phyloP scores from a whole-genome alignment of 2,113 vertebrate species.

The Mobula hypostoma region DNA sequence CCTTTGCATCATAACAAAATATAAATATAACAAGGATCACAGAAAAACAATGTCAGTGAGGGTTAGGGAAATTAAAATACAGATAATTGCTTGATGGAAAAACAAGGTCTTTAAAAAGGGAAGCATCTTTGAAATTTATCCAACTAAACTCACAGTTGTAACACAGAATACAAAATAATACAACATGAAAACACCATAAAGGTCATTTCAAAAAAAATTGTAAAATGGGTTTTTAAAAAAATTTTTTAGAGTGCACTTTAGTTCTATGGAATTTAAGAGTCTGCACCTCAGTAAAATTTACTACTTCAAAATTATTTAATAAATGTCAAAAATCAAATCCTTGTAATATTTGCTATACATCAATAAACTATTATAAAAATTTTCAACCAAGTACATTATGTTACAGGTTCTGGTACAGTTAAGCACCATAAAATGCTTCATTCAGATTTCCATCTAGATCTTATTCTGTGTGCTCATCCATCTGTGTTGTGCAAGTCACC shows the following conservation, averaged over 20 bases:
- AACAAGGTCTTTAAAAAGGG: background rate
- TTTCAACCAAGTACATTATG: background rate
- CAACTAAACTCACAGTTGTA: background rate
- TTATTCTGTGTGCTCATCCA: background rate
- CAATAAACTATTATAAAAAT: background rate
- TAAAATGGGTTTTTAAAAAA: background rate
- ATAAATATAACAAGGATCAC: background rate
- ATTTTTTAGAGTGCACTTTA: background rate
- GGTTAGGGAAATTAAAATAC: background rate
- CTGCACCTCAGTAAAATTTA: background rate
- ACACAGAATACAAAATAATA: background rate
- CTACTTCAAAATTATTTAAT: background rate
- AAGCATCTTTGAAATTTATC: background rate
- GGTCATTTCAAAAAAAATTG: background rate
- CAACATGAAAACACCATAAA: background rate
- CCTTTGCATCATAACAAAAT: background rate
- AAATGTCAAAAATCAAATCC: background rate
- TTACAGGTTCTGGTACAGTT: background rate
- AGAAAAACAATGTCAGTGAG: background rate
- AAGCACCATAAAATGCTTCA: background rate
- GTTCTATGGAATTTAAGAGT: background rate
- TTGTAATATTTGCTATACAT: background rate
- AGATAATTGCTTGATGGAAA: background rate
- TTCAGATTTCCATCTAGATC: background rate
- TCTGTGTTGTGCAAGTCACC: background rate